Evolutionary conservation across 2,888 invertebrate species (phyloP), one percentile per base, ranked within the genome.

Genomic region (Carpatolechia fugitivella): DNA sequence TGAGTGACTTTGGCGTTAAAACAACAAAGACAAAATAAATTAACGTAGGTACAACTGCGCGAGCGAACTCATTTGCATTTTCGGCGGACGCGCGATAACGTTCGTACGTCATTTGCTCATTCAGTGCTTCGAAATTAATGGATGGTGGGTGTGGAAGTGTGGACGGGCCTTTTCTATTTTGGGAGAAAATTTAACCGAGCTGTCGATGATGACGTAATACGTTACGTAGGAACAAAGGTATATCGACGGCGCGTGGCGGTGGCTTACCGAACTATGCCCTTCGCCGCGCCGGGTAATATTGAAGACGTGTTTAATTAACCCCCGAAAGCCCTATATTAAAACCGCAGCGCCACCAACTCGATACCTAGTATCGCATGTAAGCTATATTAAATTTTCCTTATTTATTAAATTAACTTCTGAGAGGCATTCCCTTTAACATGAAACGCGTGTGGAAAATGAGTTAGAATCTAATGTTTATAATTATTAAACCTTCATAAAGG

Each of bases 241-340:
- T 54, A 16, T 5, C 48, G 11, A 48, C 4, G 40, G 40, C 24
- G 11, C 31, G 11, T 5, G 18, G 8, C 24, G 14, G 4, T 18
- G 20, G 13, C 29, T 30, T 30, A 54, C 49, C 20, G 29, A 41
- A 55, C 49, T 55, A 44, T 55, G n/a, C 20, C 16, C 14, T n/a
- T 30, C 52, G 36, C 10, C 5, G 10, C 52, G 36, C 10, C 5
- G 10, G 31, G 18, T 41, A 24, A 44, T 46, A 50, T 47, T 44
- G 24, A 41, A 24, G 30, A 57, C 30, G 51, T 56, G 52, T 58
- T 56, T 60, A 61, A 61, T 64, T 63, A 60, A 62, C 60, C 56
- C 53, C 56, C 55, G 36, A 36, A 50, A 35, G 29, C 49, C 40
- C 54, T 8, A 54, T 61, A 62, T 61, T 60, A 60, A 62, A 62